Evolutionary conservation across 2,797 vertebrate genomes (phyloP).

Genomic region (Sebastes wilsoni): DNA sequence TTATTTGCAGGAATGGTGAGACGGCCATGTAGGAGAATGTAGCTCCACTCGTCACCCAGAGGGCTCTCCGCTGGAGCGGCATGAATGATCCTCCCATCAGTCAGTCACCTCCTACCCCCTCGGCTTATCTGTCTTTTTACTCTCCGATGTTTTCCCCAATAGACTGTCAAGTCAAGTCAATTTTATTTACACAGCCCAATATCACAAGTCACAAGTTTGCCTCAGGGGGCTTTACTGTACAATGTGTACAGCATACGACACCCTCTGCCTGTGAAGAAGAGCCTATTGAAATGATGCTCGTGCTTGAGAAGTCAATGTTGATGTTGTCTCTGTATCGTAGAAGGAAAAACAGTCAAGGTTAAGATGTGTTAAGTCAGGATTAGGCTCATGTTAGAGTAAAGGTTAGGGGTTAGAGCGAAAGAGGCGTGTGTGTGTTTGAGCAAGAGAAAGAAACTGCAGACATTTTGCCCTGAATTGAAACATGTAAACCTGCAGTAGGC

Average conservation of each 20-base stretch:
- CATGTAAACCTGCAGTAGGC: too few relatives aligned
- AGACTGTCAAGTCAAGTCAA: neutral
- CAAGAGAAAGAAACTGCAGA: neutral
- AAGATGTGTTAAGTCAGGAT: neutral
- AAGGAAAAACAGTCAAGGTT: neutral
- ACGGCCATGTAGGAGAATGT: neutral
- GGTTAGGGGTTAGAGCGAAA: neutral
- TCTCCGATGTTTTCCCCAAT: slow-evolving; percentile 1
- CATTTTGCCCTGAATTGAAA: too few relatives aligned
- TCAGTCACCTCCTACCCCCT: neutral
- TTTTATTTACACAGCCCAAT: too few relatives aligned
- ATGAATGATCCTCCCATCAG: neutral
- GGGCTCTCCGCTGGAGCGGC: slow-evolving; percentile 5
- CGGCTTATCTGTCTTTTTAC: neutral
- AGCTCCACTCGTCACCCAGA: slow-evolving; percentile 7
- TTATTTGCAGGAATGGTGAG: neutral
- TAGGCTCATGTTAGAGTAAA: neutral
- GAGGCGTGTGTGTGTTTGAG: neutral
- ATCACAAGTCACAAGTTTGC: too few relatives aligned
- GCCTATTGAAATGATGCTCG: neutral
- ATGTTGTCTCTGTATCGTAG: neutral
- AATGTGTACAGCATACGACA: too few relatives aligned
- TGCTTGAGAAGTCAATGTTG: neutral
- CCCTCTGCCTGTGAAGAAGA: neutral
- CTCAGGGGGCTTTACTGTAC: too few relatives aligned